Conservation (phyloP, 1,140 invertebrate genomes). For the Drosophila subobscura region DNA sequence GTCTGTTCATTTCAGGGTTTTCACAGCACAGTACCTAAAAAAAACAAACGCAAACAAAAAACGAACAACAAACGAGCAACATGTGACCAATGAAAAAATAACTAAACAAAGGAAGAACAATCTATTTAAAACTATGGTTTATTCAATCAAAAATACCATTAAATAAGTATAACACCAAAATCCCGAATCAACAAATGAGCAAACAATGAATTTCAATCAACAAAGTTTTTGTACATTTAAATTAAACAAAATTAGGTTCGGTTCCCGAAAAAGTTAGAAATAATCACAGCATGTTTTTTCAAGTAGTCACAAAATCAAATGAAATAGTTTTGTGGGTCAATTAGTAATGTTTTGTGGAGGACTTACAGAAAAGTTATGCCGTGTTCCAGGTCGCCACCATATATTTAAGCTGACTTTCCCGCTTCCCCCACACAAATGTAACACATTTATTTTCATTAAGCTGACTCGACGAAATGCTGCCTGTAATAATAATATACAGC, state of each 20-base stretch:
- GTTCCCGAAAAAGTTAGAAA: conserved; percentile 10
- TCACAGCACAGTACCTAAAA: conserved; percentile 73
- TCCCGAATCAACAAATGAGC: not conserved
- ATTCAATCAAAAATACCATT: conserved; percentile 21
- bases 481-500: conserved; percentile 9
- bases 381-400: too few relatives aligned
- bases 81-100: conserved; percentile 67
- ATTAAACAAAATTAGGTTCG: conserved; percentile 8
- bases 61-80: conserved; percentile 53
- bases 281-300: conserved; percentile 2
- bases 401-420: not conserved
- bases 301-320: conserved; percentile 1
- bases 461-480: not conserved
- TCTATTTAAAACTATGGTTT: conserved; percentile 40
- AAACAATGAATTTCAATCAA: conserved; percentile 19
- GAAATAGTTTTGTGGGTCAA: too few relatives aligned
- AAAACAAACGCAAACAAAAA: conserved; percentile 39
- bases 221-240: conserved; percentile 12
- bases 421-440: not conserved
- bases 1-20: conserved; percentile 66
- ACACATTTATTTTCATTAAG: conserved; percentile 9
- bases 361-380: too few relatives aligned
- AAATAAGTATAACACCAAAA: conserved; percentile 7
- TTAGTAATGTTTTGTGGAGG: too few relatives aligned
- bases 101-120: conserved; percentile 20